phyloP scores from a whole-genome alignment of 1,140 invertebrate genomes.

The Acromyrmex echinatior region DNA sequence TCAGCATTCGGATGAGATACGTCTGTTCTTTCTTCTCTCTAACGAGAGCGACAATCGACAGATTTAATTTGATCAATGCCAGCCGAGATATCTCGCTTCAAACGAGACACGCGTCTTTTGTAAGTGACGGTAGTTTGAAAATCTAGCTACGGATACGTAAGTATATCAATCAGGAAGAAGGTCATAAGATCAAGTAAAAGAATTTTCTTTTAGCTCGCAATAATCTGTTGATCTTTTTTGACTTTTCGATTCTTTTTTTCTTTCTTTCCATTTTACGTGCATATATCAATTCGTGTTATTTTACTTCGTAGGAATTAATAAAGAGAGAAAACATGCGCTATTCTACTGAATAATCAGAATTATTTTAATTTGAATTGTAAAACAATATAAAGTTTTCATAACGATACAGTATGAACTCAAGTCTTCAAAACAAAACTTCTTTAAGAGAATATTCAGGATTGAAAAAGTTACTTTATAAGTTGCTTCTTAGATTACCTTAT shows the following conservation, averaged over 20 bases:
- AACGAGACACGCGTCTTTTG: not conserved
- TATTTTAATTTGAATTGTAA: not conserved
- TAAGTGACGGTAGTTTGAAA: not conserved
- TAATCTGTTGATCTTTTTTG: not conserved
- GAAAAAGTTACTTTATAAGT: no score
- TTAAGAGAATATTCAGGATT: no score
- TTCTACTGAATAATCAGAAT: not conserved
- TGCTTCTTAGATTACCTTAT: no score
- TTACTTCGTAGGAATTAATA: not conserved
- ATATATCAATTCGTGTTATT: not conserved
- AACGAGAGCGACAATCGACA: constrained; percentile 21
- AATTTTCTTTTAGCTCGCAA: not conserved
- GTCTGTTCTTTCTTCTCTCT: constrained; percentile 36
- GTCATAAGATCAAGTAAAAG: not conserved
- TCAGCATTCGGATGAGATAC: not conserved
- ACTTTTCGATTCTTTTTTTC: not conserved
- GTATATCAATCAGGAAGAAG: not conserved
- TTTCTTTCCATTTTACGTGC: not conserved
- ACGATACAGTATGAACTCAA: not conserved
- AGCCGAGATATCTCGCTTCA: not conserved
- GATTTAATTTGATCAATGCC: constrained; percentile 48
- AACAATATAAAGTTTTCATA: not conserved
- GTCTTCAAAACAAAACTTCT: no score
- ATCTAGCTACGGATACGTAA: not conserved
- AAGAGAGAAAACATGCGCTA: not conserved